phyloP scores from a whole-genome alignment of 1,140 invertebrate genomes.

The Drosophila seguyi region DNA sequence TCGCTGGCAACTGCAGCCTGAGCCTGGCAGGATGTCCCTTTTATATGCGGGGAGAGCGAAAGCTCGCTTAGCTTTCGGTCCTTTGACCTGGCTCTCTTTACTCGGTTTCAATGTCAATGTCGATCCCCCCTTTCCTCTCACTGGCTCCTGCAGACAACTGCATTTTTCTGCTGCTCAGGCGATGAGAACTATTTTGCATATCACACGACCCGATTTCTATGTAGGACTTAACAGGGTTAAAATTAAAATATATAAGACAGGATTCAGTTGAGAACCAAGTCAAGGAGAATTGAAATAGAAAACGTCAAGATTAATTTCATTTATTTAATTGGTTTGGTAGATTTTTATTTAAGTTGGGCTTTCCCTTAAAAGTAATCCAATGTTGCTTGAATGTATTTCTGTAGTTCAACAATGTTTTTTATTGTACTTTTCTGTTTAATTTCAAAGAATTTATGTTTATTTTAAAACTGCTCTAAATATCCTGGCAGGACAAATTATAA shows the following conservation, averaged over 20 bases:
- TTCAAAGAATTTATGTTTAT: neutral
- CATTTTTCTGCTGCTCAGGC: neutral
- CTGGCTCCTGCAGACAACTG: neutral
- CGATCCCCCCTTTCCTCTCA: conserved; percentile 1
- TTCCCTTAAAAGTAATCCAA: neutral
- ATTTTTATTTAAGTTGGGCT: neutral
- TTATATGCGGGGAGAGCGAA: conserved; percentile 32
- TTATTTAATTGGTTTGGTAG: neutral
- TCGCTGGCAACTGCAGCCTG: conserved; percentile 41
- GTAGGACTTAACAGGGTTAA: neutral
- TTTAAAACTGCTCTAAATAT: neutral
- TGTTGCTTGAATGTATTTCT: neutral
- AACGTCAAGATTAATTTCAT: neutral
- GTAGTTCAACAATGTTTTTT: neutral
- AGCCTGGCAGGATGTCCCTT: conserved; percentile 9
- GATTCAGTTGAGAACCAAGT: neutral
- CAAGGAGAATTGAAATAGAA: neutral
- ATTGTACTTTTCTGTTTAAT: neutral
- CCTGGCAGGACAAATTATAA: neutral
- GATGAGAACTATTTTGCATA: neutral
- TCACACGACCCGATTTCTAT: neutral
- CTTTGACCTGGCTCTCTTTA: neutral
- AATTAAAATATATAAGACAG: too few relatives aligned
- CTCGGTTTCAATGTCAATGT: conserved; percentile 49
- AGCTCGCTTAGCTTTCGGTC: conserved; percentile 26